phyloP scores from a whole-genome alignment of 2,113 vertebrate species.

The Rhipidura dahli region DNA sequence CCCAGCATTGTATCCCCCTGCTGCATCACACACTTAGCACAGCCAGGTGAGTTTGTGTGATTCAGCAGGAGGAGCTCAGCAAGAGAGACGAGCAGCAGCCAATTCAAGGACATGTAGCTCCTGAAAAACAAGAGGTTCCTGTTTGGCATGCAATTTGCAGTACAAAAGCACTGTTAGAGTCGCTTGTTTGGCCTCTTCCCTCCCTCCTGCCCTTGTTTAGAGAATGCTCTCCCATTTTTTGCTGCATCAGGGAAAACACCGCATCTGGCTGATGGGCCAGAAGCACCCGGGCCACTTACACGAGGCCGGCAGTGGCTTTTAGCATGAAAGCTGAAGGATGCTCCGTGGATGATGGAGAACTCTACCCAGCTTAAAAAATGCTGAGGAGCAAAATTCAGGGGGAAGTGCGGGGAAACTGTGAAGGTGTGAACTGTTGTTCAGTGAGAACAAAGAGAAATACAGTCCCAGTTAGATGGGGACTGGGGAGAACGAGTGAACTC shows the following conservation, averaged over 20 bases:
- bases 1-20: not conserved
- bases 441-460: not conserved
- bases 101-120: not conserved
- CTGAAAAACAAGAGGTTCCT: slow-evolving; percentile 43
- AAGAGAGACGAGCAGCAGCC: not conserved
- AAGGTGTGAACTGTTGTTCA: not conserved
- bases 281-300: not conserved
- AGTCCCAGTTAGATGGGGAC: not conserved
- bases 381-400: slow-evolving; percentile 7
- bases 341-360: not conserved
- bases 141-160: slow-evolving; percentile 6
- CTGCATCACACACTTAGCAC: not conserved
- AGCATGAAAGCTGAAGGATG: not conserved
- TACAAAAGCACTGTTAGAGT: not conserved
- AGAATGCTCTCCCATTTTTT: not conserved
- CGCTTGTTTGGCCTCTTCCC: not conserved
- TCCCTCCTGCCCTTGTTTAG: not conserved
- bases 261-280: not conserved
- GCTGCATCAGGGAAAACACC: not conserved
- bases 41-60: not conserved
- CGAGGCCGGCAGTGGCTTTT: not conserved
- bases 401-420: not conserved
- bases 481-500: not conserved
- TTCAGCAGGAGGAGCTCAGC: slow-evolving; percentile 4
- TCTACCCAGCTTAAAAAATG: not conserved